Conservation (phyloP, 2,797 vertebrate species). For the Serranus cabrilla region DNA sequence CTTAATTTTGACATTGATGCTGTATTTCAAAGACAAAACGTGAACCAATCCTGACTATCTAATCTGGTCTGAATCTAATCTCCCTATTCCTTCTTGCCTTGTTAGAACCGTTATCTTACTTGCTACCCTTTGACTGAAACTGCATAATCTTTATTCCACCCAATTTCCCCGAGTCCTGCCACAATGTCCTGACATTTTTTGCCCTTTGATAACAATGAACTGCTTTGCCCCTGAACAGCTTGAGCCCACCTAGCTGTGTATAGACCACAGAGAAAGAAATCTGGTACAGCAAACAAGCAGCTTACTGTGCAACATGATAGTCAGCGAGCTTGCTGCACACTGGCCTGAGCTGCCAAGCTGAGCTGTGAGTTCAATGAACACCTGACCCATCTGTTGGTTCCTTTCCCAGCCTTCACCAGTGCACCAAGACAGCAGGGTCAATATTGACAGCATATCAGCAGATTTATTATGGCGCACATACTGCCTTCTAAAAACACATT, state of each 20-base stretch:
- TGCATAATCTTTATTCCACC: not conserved
- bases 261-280: slow-evolving; percentile 6
- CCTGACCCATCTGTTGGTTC: slow-evolving; percentile 22
- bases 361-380: slow-evolving; percentile 28
- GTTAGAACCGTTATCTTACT: not conserved
- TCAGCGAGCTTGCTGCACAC: not conserved
- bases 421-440: slow-evolving; percentile 44
- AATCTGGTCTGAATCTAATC: not conserved
- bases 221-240: slow-evolving; percentile 21
- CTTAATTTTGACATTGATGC: not conserved
- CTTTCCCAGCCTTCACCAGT: slow-evolving; percentile 7
- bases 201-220: slow-evolving; percentile 19
- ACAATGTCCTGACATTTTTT: slow-evolving; percentile 19
- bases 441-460: slow-evolving; percentile 53
- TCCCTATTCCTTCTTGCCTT: too few relatives aligned
- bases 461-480: slow-evolving; percentile 57
- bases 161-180: not conserved
- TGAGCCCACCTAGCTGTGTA: not conserved
- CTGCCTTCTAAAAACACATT: slow-evolving; percentile 61
- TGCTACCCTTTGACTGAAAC: slow-evolving; percentile 4
- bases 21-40: not conserved
- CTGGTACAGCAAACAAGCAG: slow-evolving; percentile 22
- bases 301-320: slow-evolving; percentile 5
- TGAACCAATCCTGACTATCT: not conserved
- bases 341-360: slow-evolving; percentile 6